Percentiles rank a stretch among this genome's conserved stretches.
Evolutionary conservation across 2,797 vertebrate genomes (phyloP).

Genomic region (Denticeps clupeoides): DNA sequence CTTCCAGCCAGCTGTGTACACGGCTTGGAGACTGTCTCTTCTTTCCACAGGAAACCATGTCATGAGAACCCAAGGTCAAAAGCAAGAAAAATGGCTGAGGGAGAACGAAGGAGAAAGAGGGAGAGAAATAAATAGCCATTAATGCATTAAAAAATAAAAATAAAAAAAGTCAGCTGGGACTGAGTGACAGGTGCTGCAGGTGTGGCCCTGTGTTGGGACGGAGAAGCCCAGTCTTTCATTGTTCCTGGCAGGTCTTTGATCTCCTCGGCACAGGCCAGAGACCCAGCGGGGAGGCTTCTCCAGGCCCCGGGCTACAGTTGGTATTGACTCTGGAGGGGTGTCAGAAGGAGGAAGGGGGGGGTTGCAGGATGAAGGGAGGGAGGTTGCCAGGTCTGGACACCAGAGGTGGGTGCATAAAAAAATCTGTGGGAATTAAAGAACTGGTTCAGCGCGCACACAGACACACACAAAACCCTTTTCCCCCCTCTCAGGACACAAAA

Average conservation of each 20-base stretch:
- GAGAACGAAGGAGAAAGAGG: neutral
- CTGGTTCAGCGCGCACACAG: too few species aligned
- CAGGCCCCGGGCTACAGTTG: slow-evolving; percentile 55
- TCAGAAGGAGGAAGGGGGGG: slow-evolving; percentile 24
- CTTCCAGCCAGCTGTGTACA: slow-evolving; percentile 55
- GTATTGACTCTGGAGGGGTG: slow-evolving; percentile 49
- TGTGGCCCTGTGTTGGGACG: slow-evolving; percentile 61
- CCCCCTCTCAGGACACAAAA: too few species aligned
- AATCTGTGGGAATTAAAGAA: slow-evolving; percentile 28
- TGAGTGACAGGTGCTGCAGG: slow-evolving; percentile 62
- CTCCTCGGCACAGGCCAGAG: slow-evolving; percentile 63
- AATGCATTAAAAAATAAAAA: neutral
- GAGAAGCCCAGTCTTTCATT: slow-evolving; percentile 66
- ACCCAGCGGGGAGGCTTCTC: slow-evolving; percentile 64
- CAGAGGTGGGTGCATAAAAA: neutral
- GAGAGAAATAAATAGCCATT: neutral
- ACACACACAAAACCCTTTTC: too few species aligned
- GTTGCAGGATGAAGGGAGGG: slow-evolving; percentile 25
- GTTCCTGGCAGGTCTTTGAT: slow-evolving; percentile 79
- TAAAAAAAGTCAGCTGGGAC: slow-evolving; percentile 32
- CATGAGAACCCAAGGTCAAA: slow-evolving; percentile 41
- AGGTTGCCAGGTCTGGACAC: neutral
- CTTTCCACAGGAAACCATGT: slow-evolving; percentile 49
- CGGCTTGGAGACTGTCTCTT: slow-evolving; percentile 30
- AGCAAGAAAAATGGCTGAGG: slow-evolving; percentile 29